Percentiles rank a stretch among this genome's conserved stretches.
Conservation (phyloP, 2,797 vertebrate genomes). For the Acridotheres tristis region DNA sequence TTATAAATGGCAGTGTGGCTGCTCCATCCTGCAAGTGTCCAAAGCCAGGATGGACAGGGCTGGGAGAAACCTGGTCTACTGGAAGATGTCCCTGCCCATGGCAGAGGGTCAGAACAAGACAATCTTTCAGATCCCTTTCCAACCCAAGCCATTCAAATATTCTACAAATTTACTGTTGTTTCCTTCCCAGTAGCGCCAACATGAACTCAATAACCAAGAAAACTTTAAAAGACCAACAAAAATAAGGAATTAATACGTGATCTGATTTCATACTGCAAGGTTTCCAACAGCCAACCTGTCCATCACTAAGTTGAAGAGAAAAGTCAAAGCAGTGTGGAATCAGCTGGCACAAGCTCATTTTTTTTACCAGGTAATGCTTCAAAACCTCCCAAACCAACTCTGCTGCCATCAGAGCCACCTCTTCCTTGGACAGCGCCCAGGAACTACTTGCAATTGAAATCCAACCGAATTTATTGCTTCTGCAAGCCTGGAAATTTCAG, state of each 20-base stretch:
- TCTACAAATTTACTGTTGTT: background rate
- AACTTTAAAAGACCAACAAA: background rate
- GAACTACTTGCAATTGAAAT: background rate
- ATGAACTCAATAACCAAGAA: background rate
- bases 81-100: background rate
- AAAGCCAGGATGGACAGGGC: background rate
- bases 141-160: background rate
- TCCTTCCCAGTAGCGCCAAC: background rate
- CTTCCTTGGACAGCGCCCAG: background rate
- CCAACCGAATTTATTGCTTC: background rate
- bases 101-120: accelerated
- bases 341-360: background rate
- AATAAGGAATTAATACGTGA: background rate
- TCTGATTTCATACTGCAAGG: background rate
- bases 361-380: background rate
- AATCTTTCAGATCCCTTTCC: background rate
- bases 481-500: background rate
- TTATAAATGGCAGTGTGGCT: background rate
- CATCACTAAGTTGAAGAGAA: background rate
- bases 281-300: background rate
- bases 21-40: background rate
- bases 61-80: background rate
- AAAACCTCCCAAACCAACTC: background rate
- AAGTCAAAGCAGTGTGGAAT: background rate
- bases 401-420: background rate